A percentile compares a stretch with the other conserved stretches of the same genome.
Evolutionary conservation across 2,113 vertebrate genomes (phyloP).

Genomic region (Thunnus maccoyii): DNA sequence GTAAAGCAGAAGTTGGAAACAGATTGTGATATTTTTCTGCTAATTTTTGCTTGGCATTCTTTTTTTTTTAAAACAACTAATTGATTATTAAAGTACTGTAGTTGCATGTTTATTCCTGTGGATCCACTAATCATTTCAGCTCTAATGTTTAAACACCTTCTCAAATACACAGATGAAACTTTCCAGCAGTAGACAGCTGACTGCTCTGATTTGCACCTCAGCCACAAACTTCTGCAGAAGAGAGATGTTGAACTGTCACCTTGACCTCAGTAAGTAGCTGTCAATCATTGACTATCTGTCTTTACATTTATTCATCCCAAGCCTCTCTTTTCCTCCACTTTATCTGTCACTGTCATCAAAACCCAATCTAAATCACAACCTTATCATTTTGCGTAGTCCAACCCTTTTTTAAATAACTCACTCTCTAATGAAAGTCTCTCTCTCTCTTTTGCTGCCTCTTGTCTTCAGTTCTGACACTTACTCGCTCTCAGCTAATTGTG

Average conservation of each 20-base stretch:
- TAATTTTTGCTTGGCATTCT: no score
- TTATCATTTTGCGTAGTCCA: conserved; percentile 5
- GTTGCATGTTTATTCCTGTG: no score
- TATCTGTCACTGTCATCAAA: neutral
- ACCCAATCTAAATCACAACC: neutral
- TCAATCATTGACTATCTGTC: neutral
- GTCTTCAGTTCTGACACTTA: neutral
- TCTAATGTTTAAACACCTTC: no score
- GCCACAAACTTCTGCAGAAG: neutral
- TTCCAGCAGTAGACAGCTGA: no score
- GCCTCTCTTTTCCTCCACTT: neutral
- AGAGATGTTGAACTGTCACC: neutral
- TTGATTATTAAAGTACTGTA: no score
- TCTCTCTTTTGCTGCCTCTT: neutral
- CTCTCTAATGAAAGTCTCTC: neutral
- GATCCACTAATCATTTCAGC: no score
- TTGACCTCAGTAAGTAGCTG: neutral
- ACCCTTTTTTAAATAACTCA: neutral
- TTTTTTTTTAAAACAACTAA: no score
- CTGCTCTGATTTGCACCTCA: neutral
- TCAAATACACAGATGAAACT: no score
- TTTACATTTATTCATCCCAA: neutral
- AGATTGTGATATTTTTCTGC: no score
- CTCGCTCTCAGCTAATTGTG: conserved; percentile 51
- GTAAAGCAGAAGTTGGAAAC: no score